Conservation (phyloP, 2,113 vertebrate genomes). For the Lophius piscatorius region DNA sequence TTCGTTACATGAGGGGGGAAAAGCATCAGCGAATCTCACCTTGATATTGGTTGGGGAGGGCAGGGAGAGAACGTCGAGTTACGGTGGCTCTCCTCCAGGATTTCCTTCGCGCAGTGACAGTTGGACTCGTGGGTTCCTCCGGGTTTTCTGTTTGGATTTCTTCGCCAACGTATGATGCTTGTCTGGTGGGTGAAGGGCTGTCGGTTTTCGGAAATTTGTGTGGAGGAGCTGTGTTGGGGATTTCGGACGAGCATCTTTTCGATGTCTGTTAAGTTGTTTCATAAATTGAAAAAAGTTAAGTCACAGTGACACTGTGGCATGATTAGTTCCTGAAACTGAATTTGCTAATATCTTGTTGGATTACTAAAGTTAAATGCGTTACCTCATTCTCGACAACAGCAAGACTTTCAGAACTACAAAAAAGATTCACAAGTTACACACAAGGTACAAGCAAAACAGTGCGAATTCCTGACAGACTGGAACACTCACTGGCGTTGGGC, state of each 20-base stretch:
- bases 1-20: not conserved
- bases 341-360: not conserved
- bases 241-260: constrained; percentile 63
- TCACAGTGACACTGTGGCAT: not conserved
- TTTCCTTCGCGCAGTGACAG: constrained; percentile 55
- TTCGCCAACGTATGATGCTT: constrained; percentile 11
- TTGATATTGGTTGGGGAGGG: constrained; percentile 60
- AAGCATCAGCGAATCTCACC: constrained; percentile 54
- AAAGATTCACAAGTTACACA: not conserved
- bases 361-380: not conserved
- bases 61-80: constrained; percentile 76
- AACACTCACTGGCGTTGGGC: not conserved
- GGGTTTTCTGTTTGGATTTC: constrained; percentile 12
- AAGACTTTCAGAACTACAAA: constrained; percentile 38
- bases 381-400: constrained; percentile 45
- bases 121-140: not conserved
- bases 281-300: not conserved
- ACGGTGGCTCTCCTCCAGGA: constrained; percentile 81
- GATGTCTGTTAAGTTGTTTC: not conserved
- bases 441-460: not conserved
- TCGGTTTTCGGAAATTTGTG: constrained; percentile 68
- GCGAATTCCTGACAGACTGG: not conserved
- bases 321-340: not conserved
- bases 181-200: not conserved
- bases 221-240: constrained; percentile 44